These are phyloP conservation scores for Drosophila borealis DNA, from an alignment of 2,888 invertebrate genomes.

Conservation along the genomic window DNA sequence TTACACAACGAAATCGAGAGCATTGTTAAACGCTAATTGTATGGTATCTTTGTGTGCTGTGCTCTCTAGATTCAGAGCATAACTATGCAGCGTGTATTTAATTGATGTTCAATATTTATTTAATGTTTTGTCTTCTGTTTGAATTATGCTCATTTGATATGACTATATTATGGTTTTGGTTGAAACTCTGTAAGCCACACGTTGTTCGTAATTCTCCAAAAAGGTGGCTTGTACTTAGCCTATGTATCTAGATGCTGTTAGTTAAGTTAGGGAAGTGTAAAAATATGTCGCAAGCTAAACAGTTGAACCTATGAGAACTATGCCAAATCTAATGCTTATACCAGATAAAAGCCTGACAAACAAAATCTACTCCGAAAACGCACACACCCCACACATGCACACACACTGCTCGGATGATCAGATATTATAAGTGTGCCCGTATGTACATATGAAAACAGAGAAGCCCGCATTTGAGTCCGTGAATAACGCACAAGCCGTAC, in stretches of 20 bases:
- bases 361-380: constrained; percentile 37
- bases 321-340: constrained; percentile 47
- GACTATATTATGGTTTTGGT: constrained; percentile 46
- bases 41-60: constrained; percentile 68
- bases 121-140: constrained; percentile 43
- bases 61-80: constrained; percentile 56
- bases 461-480: constrained; percentile 6
- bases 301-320: constrained; percentile 16
- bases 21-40: constrained; percentile 60
- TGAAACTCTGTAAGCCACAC: constrained; percentile 49
- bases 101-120: constrained; percentile 47
- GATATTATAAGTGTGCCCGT: constrained; percentile 31
- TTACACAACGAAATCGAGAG: constrained; percentile 27
- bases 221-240: constrained; percentile 35
- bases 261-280: constrained; percentile 54
- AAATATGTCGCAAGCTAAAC: constrained; percentile 17
- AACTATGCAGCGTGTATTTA: constrained; percentile 61
- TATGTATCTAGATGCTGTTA: constrained; percentile 44
- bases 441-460: constrained; percentile 23
- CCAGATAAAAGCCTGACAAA: constrained; percentile 39
- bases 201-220: constrained; percentile 26
- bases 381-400: constrained; percentile 24
- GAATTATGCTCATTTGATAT: constrained; percentile 59
- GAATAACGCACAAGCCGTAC: too few relatives aligned
- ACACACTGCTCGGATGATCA: constrained; percentile 27